Evolutionary conservation across 2,113 vertebrate genomes (phyloP).

Genomic region (Ramphastos sulfuratus): DNA sequence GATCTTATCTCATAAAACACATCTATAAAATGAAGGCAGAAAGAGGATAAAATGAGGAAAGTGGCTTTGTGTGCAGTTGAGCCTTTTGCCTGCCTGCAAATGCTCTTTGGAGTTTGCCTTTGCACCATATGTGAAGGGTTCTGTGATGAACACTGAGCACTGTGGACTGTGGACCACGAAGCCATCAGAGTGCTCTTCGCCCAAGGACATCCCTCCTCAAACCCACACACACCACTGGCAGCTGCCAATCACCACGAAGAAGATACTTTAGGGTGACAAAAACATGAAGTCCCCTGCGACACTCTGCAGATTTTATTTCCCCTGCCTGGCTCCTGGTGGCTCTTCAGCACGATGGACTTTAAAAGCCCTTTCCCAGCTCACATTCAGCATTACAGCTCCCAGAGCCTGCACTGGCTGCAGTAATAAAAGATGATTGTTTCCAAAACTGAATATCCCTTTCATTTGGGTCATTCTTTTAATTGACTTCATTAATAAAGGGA

Average conservation of each 20-base stretch:
- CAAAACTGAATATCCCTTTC: not conserved
- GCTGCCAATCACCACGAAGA: slow-evolving; percentile 15
- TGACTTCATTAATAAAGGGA: slow-evolving; percentile 38
- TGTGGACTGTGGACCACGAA: not conserved
- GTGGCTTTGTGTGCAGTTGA: not conserved
- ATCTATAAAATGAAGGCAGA: not conserved
- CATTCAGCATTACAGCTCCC: not conserved
- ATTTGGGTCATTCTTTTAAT: slow-evolving; percentile 29
- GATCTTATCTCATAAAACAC: not conserved
- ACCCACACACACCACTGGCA: not conserved
- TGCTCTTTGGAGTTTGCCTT: not conserved
- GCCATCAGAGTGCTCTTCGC: not conserved
- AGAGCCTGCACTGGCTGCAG: slow-evolving; percentile 16
- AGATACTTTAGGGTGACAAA: not conserved
- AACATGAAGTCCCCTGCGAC: not conserved
- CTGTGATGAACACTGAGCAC: slow-evolving; percentile 11
- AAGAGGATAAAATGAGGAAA: not conserved
- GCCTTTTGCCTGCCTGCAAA: not conserved
- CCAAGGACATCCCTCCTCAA: slow-evolving; percentile 60
- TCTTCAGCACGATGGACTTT: not conserved
- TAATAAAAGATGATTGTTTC: slow-evolving; percentile 18
- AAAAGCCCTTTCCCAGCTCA: not conserved
- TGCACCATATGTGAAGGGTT: not conserved
- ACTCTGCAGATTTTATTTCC: not conserved
- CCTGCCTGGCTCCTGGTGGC: not conserved